Percentiles rank a stretch among this genome's conserved stretches.
Conservation (phyloP, 2,888 invertebrate species). For the Atethmia centrago region DNA sequence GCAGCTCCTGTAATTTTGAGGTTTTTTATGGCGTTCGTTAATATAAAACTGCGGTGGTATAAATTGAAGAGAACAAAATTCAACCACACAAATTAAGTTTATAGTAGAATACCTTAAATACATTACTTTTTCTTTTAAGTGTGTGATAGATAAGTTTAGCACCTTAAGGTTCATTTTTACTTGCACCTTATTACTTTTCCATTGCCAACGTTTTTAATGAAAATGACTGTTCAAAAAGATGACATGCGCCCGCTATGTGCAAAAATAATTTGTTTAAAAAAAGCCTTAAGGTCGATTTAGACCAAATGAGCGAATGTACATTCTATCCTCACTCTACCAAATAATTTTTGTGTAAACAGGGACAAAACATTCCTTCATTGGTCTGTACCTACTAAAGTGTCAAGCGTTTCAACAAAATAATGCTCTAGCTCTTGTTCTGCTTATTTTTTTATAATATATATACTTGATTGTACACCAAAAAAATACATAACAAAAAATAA, state of each 20-base stretch:
- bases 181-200: not conserved
- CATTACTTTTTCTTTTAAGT: not conserved
- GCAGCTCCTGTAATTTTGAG: constrained; percentile 39
- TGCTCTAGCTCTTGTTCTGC: no score
- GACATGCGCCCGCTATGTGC: not conserved
- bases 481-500: no score
- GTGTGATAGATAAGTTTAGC: not conserved
- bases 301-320: no score
- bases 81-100: not conserved
- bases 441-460: no score
- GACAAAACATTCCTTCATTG: no score
- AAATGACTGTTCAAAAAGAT: not conserved
- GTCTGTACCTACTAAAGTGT: no score
- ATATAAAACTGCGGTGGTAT: constrained; percentile 16
- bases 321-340: no score
- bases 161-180: not conserved
- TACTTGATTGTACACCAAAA: no score
- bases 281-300: no score
- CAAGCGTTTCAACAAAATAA: no score
- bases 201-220: not conserved
- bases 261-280: not conserved
- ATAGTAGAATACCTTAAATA: not conserved
- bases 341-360: no score
- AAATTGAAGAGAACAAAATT: constrained; percentile 24
- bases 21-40: constrained; percentile 39